Conservation (phyloP, 30 jellyfish, hydroid and myxozoan genomes). For the Nemopilema nomurai region DNA sequence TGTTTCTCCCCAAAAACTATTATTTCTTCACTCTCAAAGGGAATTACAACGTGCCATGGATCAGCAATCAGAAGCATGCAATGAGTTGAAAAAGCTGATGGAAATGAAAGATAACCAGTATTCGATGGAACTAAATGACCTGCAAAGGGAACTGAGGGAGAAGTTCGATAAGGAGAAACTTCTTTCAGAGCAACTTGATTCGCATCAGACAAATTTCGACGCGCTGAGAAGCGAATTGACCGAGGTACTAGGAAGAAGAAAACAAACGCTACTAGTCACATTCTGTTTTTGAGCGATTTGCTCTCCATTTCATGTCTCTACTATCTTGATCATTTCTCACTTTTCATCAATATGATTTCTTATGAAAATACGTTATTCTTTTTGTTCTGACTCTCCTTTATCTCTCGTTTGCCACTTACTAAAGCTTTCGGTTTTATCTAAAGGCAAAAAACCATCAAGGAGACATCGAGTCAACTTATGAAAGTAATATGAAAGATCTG, state of each 20-base stretch:
- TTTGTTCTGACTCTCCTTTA: not conserved
- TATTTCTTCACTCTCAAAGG: no score
- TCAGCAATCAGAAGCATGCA: slow-evolving; percentile 47
- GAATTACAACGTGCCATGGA: slow-evolving; percentile 58
- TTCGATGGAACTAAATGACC: slow-evolving; percentile 40
- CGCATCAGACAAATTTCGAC: slow-evolving; percentile 59
- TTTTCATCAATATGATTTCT: no score
- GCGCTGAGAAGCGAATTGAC: slow-evolving; percentile 49
- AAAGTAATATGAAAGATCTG: slow-evolving; percentile 47
- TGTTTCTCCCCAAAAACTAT: no score
- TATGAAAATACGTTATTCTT: no score
- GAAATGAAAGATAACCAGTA: slow-evolving; percentile 53
- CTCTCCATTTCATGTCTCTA: no score
- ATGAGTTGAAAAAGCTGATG: slow-evolving; percentile 54
- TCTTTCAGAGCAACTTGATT: slow-evolving; percentile 56
- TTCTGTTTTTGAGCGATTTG: no score
- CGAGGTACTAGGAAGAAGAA: no score
- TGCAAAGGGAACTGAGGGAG: slow-evolving; percentile 43
- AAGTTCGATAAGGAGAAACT: slow-evolving; percentile 9
- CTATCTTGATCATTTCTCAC: no score
- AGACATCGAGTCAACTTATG: slow-evolving; percentile 40
- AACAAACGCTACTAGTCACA: no score
- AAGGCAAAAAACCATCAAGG: slow-evolving; percentile 64
- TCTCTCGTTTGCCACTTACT: not conserved
- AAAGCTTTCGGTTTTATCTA: not conserved